Base-by-base conservation (phyloP, 2,113 vertebrate genomes). In the Cervus canadensis region DNA sequence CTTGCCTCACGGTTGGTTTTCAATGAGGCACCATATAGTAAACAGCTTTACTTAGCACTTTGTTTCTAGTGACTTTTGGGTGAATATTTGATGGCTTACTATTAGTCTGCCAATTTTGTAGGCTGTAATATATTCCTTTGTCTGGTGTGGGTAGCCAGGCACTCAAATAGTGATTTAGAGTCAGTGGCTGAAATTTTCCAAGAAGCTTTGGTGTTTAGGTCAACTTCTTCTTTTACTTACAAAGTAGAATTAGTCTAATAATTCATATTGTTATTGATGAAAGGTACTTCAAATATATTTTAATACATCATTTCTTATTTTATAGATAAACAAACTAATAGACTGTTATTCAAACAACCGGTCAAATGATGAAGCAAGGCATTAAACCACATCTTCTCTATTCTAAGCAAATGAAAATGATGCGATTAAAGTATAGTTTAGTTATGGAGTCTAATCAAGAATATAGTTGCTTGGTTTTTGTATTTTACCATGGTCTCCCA, bases 391-490 rank as follows among this genome's bases (percentile, higher is more conserved):
- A 64, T 96, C 40, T 62, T 96, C 89, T 60, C 62, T 84, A 19
- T 81, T 85, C 40, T 17, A 95, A 60, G 36, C 43, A 88, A 94
- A 86, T 93, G 76, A 45, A 96, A 96, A 67, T 48, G n/a, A 90
- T 25, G 15, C 2, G 4, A n/a, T 87, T 87, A 92, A 92, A 67
- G 15, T 45, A 76, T 82, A 60, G 28, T 89, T 96, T 90, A 95
- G 71, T 91, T 94, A 83, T 60, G 56, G 76, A 86, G 12, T 78
- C 16, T 88, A 91, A 92, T 7, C 60, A 60, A 95, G 74, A 50
- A 79, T 76, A 30, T 50, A 83, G 5, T 93, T 86, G 79, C 56
- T 94, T 92, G 36, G 83, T 97, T 54, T 97, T 93, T 91, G 19
- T 91, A 62, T 87, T 91, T 97, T 43, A 52, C 2, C 12, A 50